phyloP scores from a whole-genome alignment of 2,888 invertebrate species.

The Eupithecia subfuscata region DNA sequence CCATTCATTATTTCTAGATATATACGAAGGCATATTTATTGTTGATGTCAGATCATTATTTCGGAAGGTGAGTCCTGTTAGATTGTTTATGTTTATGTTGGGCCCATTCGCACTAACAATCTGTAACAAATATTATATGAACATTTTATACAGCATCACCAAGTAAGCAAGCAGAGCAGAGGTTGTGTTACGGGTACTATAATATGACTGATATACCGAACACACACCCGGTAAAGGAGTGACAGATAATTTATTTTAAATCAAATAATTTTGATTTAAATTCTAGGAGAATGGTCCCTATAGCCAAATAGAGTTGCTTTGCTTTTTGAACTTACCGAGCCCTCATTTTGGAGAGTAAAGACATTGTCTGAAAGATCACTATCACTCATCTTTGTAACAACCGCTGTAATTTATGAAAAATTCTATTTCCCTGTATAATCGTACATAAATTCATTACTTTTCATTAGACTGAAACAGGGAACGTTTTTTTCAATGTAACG shows the following conservation, averaged over 20 bases:
- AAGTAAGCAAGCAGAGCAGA: neutral
- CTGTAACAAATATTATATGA: constrained; percentile 52
- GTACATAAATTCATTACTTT: no score
- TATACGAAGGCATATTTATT: constrained; percentile 57
- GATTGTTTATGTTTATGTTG: constrained; percentile 54
- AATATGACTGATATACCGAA: neutral
- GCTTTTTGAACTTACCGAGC: constrained; percentile 54
- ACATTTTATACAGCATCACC: neutral
- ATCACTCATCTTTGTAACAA: constrained; percentile 46
- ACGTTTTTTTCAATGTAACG: no score
- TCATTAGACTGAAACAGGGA: no score
- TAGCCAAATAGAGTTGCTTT: neutral
- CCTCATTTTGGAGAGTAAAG: constrained; percentile 57
- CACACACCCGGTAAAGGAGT: neutral
- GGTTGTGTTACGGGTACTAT: neutral
- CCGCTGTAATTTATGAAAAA: neutral
- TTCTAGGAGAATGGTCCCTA: neutral
- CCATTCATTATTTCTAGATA: constrained; percentile 56
- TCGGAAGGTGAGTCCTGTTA: constrained; percentile 55
- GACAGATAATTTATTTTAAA: neutral
- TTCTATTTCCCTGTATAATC: neutral
- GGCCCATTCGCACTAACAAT: constrained; percentile 62
- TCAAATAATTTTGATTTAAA: neutral
- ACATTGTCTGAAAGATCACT: constrained; percentile 53
- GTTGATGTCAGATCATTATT: constrained; percentile 57